Conservation (phyloP, 2,113 vertebrate genomes). For the Aegypius monachus region DNA sequence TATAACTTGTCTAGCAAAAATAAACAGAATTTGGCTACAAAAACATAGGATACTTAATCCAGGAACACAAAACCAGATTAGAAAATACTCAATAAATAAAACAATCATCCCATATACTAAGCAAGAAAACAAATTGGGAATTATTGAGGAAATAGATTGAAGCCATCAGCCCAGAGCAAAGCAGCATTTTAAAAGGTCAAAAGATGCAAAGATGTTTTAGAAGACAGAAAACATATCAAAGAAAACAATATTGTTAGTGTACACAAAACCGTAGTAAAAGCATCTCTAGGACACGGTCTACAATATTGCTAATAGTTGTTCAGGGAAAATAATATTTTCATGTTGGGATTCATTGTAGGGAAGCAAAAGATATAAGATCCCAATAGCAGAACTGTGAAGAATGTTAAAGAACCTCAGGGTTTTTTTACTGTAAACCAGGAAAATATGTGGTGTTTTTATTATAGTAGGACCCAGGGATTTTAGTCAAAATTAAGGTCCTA, state of each 20-base stretch:
- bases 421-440: neutral
- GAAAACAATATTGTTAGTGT: neutral
- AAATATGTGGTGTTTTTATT: neutral
- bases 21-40: neutral
- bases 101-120: neutral
- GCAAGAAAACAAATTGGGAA: neutral
- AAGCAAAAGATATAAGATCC: neutral
- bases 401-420: neutral
- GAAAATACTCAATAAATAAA: neutral
- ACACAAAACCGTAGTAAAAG: neutral
- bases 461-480: neutral
- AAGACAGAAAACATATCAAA: neutral
- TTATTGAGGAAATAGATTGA: neutral
- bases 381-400: neutral
- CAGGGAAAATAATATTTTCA: neutral
- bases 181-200: neutral
- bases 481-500: neutral
- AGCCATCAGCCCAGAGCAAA: neutral
- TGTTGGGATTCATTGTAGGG: neutral
- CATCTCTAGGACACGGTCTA: neutral
- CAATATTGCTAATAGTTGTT: neutral
- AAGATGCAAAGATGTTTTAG: neutral
- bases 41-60: neutral
- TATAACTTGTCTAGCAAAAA: neutral
- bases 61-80: neutral